Conservation (phyloP, 2,113 vertebrate genomes). For the Benthochromis sp. region DNA sequence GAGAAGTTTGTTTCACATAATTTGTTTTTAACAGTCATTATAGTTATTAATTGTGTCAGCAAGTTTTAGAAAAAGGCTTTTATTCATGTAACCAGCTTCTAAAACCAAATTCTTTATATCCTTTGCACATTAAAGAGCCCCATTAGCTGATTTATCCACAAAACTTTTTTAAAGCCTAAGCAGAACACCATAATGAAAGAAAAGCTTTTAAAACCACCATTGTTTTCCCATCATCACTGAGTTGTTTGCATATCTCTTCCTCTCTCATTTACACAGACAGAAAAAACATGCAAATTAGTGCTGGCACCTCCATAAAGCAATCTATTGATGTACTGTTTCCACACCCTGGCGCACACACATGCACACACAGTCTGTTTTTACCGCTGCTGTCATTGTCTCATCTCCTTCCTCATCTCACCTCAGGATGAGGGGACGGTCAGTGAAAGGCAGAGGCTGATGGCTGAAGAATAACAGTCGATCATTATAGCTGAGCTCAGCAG, state of each 20-base stretch:
- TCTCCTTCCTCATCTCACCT: background rate
- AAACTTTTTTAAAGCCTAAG: background rate
- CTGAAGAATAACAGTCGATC: constrained; percentile 47
- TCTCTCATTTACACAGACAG: constrained; percentile 41
- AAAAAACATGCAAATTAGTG: constrained; percentile 57
- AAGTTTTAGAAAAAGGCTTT: background rate
- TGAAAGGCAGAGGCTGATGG: constrained; percentile 28
- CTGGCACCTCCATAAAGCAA: constrained; percentile 52
- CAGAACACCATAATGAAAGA: constrained; percentile 9
- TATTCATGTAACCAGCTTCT: background rate
- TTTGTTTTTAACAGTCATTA: background rate
- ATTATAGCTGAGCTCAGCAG: constrained; percentile 36
- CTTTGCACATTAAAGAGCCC: background rate
- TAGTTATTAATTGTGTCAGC: background rate
- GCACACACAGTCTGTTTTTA: constrained; percentile 19
- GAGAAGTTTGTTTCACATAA: background rate
- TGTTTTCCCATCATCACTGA: constrained; percentile 48
- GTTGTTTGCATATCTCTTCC: constrained; percentile 59
- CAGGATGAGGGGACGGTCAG: background rate
- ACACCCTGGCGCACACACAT: background rate
- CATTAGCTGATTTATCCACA: background rate
- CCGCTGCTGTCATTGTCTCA: constrained; percentile 17
- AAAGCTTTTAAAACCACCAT: constrained; percentile 28
- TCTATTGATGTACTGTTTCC: constrained; percentile 59
- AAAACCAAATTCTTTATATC: background rate